Conservation (phyloP, 2,113 vertebrate species). For the Bubalus kerabau region DNA sequence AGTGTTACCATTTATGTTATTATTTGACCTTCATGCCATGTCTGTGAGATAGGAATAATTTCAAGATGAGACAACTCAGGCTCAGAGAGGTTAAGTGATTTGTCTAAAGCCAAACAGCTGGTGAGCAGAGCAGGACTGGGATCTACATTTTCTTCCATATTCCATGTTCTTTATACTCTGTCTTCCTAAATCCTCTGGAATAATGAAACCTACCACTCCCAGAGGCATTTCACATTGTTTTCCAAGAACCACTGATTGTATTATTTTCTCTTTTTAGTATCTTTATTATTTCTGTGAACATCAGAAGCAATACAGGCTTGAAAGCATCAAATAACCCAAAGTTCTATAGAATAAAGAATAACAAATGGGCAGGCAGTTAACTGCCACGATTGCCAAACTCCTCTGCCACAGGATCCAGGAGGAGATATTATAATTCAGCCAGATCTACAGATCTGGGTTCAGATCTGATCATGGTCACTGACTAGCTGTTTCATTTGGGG, state of each 20-base stretch:
- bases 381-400: not conserved
- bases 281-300: slow-evolving; percentile 13
- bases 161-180: not conserved
- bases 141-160: not conserved
- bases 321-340: not conserved
- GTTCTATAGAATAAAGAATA: not conserved
- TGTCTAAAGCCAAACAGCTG: not conserved
- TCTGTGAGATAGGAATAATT: not conserved
- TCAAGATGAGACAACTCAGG: slow-evolving; percentile 23
- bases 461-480: not conserved
- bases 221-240: not conserved
- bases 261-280: not conserved
- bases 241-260: not conserved
- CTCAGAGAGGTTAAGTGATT: not conserved
- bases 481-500: not conserved
- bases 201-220: not conserved
- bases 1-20: not conserved
- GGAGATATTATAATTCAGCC: not conserved
- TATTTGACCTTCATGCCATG: not conserved
- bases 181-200: not conserved
- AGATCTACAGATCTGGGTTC: not conserved
- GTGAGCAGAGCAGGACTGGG: not conserved
- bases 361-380: not conserved
- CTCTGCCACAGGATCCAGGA: not conserved
- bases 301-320: not conserved